Conservation (phyloP, 2,113 vertebrate genomes). For the Oryzias woworae region DNA sequence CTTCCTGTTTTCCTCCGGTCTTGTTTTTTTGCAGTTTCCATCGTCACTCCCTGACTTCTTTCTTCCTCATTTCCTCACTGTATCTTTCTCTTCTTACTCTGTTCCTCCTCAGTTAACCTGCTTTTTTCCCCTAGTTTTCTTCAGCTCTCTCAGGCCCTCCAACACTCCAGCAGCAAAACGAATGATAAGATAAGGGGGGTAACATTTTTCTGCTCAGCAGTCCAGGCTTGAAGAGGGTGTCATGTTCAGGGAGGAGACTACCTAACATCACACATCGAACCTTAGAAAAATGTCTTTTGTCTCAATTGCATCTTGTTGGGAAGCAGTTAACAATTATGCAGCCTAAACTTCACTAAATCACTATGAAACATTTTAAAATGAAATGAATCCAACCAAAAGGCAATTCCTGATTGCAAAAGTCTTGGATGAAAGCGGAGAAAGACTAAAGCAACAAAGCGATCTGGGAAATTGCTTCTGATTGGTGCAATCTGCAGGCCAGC, state of each 20-base stretch:
- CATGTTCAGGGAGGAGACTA: constrained; percentile 56
- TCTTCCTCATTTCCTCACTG: not conserved
- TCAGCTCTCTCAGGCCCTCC: not conserved
- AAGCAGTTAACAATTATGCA: constrained; percentile 19
- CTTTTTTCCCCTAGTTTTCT: not conserved
- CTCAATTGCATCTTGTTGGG: constrained; percentile 60
- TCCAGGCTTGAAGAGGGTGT: constrained; percentile 54
- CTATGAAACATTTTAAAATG: too few relatives aligned
- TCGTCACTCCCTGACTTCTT: not conserved
- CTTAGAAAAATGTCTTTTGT: constrained; percentile 60
- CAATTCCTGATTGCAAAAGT: too few relatives aligned
- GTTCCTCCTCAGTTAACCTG: not conserved
- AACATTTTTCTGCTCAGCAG: constrained; percentile 58
- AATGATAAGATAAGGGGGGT: constrained; percentile 73
- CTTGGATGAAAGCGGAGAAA: too few relatives aligned
- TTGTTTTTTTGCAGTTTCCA: constrained; percentile 8
- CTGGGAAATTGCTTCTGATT: too few relatives aligned
- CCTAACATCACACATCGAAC: constrained; percentile 64
- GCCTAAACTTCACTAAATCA: too few relatives aligned
- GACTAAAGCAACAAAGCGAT: too few relatives aligned
- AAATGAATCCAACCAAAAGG: too few relatives aligned
- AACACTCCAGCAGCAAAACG: constrained; percentile 30
- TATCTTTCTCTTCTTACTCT: constrained; percentile 4
- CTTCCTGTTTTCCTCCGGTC: constrained; percentile 11
- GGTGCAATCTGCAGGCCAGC: too few relatives aligned